phyloP scores from a whole-genome alignment of 2,888 invertebrate species.

The Perizoma flavofasciatum region DNA sequence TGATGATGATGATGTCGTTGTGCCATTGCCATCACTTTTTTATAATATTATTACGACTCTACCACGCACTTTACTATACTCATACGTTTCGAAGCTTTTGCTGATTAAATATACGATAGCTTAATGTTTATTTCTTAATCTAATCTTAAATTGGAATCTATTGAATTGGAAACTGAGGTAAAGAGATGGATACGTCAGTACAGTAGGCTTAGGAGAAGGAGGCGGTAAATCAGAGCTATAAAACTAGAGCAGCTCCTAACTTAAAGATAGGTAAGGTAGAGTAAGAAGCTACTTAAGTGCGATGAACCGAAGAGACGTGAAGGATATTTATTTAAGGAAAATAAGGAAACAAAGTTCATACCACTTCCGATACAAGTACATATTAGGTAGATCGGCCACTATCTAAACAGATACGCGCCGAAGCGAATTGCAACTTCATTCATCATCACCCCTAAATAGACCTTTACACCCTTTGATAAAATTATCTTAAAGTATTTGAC shows the following conservation, averaged over 20 bases:
- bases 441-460: slow-evolving; percentile 6
- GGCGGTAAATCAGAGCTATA: too few species aligned
- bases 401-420: slow-evolving; percentile 8
- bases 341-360: slow-evolving; percentile 6
- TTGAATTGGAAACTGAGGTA: too few species aligned
- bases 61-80: too few species aligned
- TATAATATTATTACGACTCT: too few species aligned
- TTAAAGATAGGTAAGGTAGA: background rate
- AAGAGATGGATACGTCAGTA: too few species aligned
- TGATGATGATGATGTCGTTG: too few species aligned
- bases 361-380: slow-evolving; percentile 4
- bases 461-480: slow-evolving; percentile 18
- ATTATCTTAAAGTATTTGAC: slow-evolving; percentile 28
- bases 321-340: slow-evolving; percentile 7
- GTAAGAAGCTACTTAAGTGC: slow-evolving; percentile 5
- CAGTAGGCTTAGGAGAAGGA: too few species aligned
- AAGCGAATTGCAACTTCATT: slow-evolving; percentile 26
- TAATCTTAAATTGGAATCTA: too few species aligned
- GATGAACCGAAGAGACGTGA: slow-evolving; percentile 8
- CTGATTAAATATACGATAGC: too few species aligned
- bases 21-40: too few species aligned
- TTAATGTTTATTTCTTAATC: too few species aligned
- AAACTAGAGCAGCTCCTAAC: background rate
- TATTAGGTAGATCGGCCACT: slow-evolving; percentile 7
- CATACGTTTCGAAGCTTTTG: too few species aligned